phyloP scores from a whole-genome alignment of 2,113 vertebrate genomes.

The Bos indicus region DNA sequence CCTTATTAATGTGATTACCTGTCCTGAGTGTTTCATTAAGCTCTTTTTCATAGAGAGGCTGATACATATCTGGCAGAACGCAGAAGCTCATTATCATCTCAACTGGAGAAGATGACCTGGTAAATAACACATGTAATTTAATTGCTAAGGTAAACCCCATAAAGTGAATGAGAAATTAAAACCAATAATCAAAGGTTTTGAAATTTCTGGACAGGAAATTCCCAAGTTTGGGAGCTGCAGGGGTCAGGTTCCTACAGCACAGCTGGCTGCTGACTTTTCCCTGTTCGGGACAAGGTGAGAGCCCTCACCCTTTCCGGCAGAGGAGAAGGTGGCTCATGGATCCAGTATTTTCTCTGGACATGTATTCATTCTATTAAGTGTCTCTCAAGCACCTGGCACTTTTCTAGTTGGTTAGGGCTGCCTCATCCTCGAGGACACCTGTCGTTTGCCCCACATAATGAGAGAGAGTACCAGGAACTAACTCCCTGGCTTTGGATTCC shows the following conservation, averaged over 20 bases:
- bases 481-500: background rate
- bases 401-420: background rate
- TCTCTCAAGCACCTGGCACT: background rate
- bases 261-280: background rate
- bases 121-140: constrained; percentile 53
- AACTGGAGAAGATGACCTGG: constrained; percentile 38
- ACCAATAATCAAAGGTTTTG: background rate
- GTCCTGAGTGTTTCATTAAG: constrained; percentile 52
- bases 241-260: background rate
- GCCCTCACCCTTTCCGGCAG: background rate
- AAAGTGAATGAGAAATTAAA: constrained; percentile 44
- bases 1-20: constrained; percentile 1
- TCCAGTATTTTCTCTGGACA: background rate
- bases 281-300: background rate
- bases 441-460: background rate
- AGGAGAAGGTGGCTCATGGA: background rate
- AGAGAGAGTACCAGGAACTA: background rate
- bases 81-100: constrained; percentile 53
- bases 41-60: constrained; percentile 10
- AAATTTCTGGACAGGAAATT: background rate
- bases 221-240: background rate
- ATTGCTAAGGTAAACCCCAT: constrained; percentile 10
- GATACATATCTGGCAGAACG: constrained; percentile 22
- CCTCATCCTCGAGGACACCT: background rate
- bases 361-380: background rate